Evolutionary conservation across 2,113 vertebrate species (phyloP).

Genomic region (Perccottus glenii): DNA sequence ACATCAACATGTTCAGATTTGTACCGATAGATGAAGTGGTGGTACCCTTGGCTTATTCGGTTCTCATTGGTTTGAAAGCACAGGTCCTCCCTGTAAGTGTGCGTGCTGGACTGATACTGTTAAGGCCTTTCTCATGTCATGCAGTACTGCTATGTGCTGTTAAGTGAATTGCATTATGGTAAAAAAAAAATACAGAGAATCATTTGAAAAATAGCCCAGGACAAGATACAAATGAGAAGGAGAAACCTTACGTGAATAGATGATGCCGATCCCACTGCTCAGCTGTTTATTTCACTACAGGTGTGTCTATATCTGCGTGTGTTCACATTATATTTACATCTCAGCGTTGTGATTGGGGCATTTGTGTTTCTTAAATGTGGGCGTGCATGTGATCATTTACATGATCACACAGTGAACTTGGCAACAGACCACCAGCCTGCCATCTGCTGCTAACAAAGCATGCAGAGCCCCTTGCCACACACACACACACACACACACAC

Average conservation of each 20-base stretch:
- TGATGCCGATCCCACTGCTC: conserved; percentile 7
- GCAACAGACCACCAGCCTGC: conserved; percentile 58
- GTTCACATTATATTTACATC: conserved; percentile 35
- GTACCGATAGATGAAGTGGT: too few species aligned
- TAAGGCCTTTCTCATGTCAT: too few species aligned
- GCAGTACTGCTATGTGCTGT: too few species aligned
- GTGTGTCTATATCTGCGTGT: conserved; percentile 15
- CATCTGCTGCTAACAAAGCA: conserved; percentile 68
- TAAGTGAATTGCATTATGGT: too few species aligned
- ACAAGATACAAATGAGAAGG: conserved; percentile 11
- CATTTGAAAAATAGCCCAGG: background rate
- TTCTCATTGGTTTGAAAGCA: too few species aligned
- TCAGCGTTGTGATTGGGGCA: conserved; percentile 5
- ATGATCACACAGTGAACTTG: conserved; percentile 69
- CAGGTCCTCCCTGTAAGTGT: too few species aligned
- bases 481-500: conserved; percentile 25
- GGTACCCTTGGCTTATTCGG: too few species aligned
- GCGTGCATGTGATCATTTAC: conserved; percentile 60
- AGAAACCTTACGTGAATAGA: conserved; percentile 15
- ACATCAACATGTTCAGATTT: too few species aligned
- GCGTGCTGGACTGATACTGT: too few species aligned
- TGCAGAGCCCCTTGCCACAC: conserved; percentile 19
- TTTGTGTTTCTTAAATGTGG: conserved; percentile 49
- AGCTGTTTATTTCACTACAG: conserved; percentile 42
- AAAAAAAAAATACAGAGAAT: background rate